Evolutionary conservation across 2,797 vertebrate species (phyloP).

Genomic region (Eulemur rubriventer): DNA sequence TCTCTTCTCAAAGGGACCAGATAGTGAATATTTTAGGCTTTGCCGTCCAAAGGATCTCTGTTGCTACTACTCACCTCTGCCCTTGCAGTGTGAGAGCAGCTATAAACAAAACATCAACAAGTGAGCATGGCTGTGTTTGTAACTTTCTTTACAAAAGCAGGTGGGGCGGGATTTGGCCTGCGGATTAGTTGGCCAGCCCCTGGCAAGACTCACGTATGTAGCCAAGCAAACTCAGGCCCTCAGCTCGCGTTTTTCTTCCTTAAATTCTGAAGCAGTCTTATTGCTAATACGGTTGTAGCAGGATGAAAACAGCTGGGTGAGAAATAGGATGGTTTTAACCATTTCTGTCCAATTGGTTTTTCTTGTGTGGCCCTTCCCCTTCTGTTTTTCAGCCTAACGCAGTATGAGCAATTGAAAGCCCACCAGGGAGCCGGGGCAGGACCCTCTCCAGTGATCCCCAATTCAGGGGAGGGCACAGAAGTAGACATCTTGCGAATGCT

Average conservation of each 20-base stretch:
- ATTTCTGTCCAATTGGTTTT: slow-evolving; percentile 42
- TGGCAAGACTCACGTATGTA: neutral
- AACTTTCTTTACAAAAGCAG: neutral
- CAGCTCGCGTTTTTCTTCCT: neutral
- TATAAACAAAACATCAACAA: neutral
- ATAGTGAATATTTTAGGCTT: neutral
- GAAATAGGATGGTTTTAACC: neutral
- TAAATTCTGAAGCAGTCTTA: neutral
- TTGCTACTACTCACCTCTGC: neutral
- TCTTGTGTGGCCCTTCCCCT: slow-evolving; percentile 24
- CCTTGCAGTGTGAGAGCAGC: neutral
- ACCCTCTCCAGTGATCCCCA: slow-evolving; percentile 84
- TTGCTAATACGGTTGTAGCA: neutral
- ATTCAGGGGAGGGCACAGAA: slow-evolving; percentile 85
- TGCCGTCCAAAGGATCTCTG: neutral
- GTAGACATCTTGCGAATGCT: slow-evolving; percentile 97
- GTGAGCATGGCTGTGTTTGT: neutral
- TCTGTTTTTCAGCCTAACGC: slow-evolving; percentile 89
- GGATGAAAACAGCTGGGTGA: neutral
- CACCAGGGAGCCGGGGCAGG: slow-evolving; percentile 85
- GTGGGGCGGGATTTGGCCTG: neutral
- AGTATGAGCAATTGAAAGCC: slow-evolving; percentile 91
- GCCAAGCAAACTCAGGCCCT: neutral
- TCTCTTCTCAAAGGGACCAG: neutral
- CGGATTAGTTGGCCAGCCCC: neutral